phyloP scores from a whole-genome alignment of 1,140 invertebrate genomes.

The Habropoda laboriosa region DNA sequence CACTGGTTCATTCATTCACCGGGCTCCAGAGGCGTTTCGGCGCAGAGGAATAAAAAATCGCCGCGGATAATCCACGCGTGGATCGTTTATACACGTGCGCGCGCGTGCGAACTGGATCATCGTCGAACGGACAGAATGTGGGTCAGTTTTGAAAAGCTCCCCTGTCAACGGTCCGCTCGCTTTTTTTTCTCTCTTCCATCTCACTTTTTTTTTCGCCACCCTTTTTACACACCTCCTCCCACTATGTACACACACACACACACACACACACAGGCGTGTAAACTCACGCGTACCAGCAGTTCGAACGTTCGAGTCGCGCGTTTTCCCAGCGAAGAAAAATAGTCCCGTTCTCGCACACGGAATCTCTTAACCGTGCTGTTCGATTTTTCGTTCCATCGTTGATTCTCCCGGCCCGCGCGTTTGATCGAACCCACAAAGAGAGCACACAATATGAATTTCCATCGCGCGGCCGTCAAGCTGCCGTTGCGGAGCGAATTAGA shows the following conservation, averaged over 20 bases:
- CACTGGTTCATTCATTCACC: slow-evolving; percentile 60
- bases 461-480: neutral
- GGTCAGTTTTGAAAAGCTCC: slow-evolving; percentile 57
- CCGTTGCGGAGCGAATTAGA: neutral
- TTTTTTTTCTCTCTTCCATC: too few relatives aligned
- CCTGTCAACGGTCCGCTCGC: neutral
- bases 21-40: slow-evolving; percentile 44
- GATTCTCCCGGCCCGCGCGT: neutral
- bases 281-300: too few relatives aligned
- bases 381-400: slow-evolving; percentile 9
- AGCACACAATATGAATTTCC: slow-evolving; percentile 9
- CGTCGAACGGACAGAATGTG: slow-evolving; percentile 33
- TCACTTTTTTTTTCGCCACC: neutral
- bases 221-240: too few relatives aligned
- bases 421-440: slow-evolving; percentile 13
- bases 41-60: slow-evolving; percentile 46
- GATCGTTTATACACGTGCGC: slow-evolving; percentile 35
- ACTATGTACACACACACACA: neutral
- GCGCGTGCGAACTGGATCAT: slow-evolving; percentile 35
- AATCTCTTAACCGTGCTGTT: slow-evolving; percentile 24
- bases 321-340: slow-evolving; percentile 36
- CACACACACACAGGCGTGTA: too few relatives aligned
- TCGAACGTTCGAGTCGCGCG: neutral
- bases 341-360: neutral
- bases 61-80: slow-evolving; percentile 44